Conservation (phyloP, 1,140 invertebrate species). For the Fopius arisanus region DNA sequence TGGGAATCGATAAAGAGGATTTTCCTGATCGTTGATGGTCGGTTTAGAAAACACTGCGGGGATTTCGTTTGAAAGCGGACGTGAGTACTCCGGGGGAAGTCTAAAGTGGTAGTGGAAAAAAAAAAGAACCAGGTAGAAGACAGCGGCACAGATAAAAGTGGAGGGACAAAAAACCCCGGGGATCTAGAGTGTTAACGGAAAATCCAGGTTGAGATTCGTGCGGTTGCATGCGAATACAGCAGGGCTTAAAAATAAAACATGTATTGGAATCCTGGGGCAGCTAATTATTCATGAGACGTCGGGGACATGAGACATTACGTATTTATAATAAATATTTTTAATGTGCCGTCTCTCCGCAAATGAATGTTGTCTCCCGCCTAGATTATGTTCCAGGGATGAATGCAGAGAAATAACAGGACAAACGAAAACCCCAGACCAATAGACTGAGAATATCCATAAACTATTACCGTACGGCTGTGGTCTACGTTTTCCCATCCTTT, state of each 20-base stretch:
- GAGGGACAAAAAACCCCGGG: neutral
- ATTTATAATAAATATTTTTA: neutral
- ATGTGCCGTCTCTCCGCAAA: neutral
- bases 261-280: neutral
- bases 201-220: slow-evolving; percentile 14
- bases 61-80: slow-evolving; percentile 20
- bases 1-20: neutral
- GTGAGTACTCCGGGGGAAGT: slow-evolving; percentile 14
- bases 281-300: neutral
- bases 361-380: too few relatives aligned
- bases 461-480: too few relatives aligned
- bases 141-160: neutral
- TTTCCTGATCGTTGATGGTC: slow-evolving; percentile 12
- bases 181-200: slow-evolving; percentile 26
- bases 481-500: too few relatives aligned
- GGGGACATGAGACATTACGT: neutral
- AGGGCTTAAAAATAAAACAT: neutral
- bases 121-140: slow-evolving; percentile 15
- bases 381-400: too few relatives aligned
- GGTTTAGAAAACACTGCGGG: slow-evolving; percentile 16
- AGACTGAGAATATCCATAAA: too few relatives aligned
- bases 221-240: slow-evolving; percentile 17
- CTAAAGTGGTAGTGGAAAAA: slow-evolving; percentile 1
- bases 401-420: too few relatives aligned
- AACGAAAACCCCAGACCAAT: too few relatives aligned